Evolutionary conservation across 1,140 invertebrate species (phyloP).

Genomic region (Drosophila grimshawi): DNA sequence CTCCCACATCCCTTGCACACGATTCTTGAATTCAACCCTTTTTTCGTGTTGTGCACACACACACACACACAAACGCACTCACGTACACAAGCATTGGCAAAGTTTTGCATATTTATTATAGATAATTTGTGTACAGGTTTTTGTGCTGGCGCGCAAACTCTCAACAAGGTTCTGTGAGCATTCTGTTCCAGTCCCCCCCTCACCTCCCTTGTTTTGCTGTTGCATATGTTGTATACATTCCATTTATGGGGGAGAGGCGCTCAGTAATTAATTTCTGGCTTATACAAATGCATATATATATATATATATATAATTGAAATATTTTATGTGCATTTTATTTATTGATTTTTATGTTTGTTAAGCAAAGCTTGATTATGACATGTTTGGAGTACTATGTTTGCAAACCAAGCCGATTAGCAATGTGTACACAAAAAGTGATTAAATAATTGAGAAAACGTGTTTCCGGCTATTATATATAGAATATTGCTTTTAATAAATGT

Average conservation of each 20-base stretch:
- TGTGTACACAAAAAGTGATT: background rate
- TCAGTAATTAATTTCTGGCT: slow-evolving; percentile 71
- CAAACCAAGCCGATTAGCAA: background rate
- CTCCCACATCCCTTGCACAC: slow-evolving; percentile 22
- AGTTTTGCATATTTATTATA: slow-evolving; percentile 83
- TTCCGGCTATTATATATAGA: background rate
- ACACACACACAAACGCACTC: slow-evolving; percentile 18
- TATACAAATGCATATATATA: slow-evolving; percentile 25
- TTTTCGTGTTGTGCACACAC: slow-evolving; percentile 45
- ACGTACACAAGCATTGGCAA: slow-evolving; percentile 32
- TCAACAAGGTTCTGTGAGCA: slow-evolving; percentile 64
- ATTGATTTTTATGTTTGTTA: slow-evolving; percentile 1
- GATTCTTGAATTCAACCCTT: slow-evolving; percentile 69
- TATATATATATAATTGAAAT: slow-evolving; percentile 9
- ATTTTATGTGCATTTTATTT: slow-evolving; percentile 6
- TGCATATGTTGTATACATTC: slow-evolving; percentile 37
- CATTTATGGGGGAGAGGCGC: slow-evolving; percentile 25
- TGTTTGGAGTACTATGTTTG: background rate
- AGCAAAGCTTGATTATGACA: background rate
- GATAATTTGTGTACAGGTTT: slow-evolving; percentile 82
- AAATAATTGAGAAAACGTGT: background rate
- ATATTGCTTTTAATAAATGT: background rate
- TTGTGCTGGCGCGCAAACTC: slow-evolving; percentile 79
- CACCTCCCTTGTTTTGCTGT: slow-evolving; percentile 39
- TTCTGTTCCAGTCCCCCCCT: slow-evolving; percentile 14